Evolutionary conservation across 2,888 invertebrate species (phyloP).

Genomic region (Odontothrips loti): DNA sequence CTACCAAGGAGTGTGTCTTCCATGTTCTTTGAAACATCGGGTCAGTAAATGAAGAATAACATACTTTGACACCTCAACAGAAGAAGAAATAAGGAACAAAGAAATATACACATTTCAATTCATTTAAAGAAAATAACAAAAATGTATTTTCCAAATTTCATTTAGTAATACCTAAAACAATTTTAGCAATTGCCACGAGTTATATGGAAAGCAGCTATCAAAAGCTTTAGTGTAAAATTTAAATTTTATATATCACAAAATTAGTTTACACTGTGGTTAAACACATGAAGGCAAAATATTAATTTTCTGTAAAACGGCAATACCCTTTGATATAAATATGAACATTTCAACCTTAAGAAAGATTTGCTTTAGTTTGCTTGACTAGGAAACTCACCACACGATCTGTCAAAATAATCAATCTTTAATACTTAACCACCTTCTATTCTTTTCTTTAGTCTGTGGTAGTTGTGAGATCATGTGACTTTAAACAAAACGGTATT

Average conservation of each 20-base stretch:
- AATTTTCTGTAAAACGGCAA: slow-evolving; percentile 18
- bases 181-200: slow-evolving; percentile 20
- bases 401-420: slow-evolving; percentile 24
- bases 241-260: slow-evolving; percentile 27
- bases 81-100: background rate
- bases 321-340: slow-evolving; percentile 27
- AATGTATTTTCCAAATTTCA: slow-evolving; percentile 18
- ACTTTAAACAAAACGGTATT: slow-evolving; percentile 27
- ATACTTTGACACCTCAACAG: background rate
- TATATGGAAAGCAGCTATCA: slow-evolving; percentile 25
- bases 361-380: slow-evolving; percentile 25
- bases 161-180: slow-evolving; percentile 21
- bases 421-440: slow-evolving; percentile 19
- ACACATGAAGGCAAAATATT: slow-evolving; percentile 26
- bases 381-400: slow-evolving; percentile 26
- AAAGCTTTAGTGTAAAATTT: slow-evolving; percentile 26
- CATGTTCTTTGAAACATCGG: background rate
- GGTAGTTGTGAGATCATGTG: slow-evolving; percentile 24
- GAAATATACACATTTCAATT: slow-evolving; percentile 14
- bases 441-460: slow-evolving; percentile 2
- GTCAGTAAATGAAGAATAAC: background rate
- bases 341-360: slow-evolving; percentile 22
- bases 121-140: slow-evolving; percentile 19
- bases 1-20: background rate
- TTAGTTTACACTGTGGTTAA: slow-evolving; percentile 25